These are phyloP conservation scores for Borostomias antarcticus DNA, from an alignment of 2,797 vertebrate genomes.

Conservation along the genomic window DNA sequence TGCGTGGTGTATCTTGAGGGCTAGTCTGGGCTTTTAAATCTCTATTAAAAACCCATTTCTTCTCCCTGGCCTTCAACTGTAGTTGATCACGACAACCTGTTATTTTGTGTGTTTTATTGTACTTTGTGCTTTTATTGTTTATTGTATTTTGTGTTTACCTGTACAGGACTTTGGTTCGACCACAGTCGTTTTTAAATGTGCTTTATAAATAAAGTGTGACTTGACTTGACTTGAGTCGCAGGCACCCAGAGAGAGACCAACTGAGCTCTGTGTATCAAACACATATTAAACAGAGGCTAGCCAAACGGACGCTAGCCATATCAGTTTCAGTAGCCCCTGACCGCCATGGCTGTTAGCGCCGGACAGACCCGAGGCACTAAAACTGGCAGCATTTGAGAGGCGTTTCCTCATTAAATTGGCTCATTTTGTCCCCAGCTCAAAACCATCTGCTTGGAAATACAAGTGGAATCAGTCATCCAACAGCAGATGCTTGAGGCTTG, in stretches of 20 bases:
- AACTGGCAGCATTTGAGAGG: slow-evolving; percentile 1
- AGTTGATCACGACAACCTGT: too few relatives aligned
- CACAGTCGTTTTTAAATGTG: too few relatives aligned
- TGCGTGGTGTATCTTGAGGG: neutral
- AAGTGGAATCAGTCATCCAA: slow-evolving; percentile 69
- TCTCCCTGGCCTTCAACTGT: too few relatives aligned
- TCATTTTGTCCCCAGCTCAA: slow-evolving; percentile 39
- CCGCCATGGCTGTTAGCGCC: neutral
- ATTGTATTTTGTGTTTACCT: too few relatives aligned
- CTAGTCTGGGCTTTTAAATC: too few relatives aligned
- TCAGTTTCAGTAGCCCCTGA: neutral
- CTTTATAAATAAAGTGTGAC: too few relatives aligned
- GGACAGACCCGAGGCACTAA: neutral
- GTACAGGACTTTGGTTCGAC: too few relatives aligned
- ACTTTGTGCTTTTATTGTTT: too few relatives aligned
- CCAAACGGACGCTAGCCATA: too few relatives aligned
- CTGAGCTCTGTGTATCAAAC: slow-evolving; percentile 19
- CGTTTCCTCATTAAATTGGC: slow-evolving; percentile 22
- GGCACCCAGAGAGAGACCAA: slow-evolving; percentile 1
- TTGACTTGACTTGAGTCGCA: too few relatives aligned
- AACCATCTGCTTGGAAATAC: slow-evolving; percentile 61
- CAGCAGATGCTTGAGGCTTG: slow-evolving; percentile 58
- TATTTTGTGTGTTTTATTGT: too few relatives aligned
- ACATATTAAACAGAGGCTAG: slow-evolving; percentile 37
- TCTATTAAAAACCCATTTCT: too few relatives aligned